These are phyloP conservation scores for Lacanobia wlatinum DNA, from an alignment of 2,888 invertebrate species.

Conservation along the genomic window DNA sequence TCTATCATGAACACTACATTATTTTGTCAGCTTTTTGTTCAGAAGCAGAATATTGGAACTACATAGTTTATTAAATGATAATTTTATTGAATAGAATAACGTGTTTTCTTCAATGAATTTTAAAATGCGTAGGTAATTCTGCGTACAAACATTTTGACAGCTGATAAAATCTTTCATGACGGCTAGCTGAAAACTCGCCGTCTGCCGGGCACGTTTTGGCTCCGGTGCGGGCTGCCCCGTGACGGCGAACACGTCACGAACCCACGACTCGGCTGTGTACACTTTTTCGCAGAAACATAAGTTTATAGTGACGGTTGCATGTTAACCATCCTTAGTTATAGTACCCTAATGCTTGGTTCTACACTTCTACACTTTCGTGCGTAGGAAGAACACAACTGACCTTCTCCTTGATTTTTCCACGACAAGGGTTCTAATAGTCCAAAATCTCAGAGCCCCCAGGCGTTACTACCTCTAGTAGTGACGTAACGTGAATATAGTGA, in stretches of 20 bases:
- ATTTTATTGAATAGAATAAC: too few relatives aligned
- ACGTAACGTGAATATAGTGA: too few relatives aligned
- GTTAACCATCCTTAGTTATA: neutral
- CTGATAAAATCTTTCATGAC: constrained; percentile 19
- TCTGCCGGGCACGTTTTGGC: constrained; percentile 36
- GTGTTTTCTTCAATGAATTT: constrained; percentile 8
- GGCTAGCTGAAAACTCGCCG: neutral
- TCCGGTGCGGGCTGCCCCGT: constrained; percentile 25
- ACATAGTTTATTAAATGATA: too few relatives aligned
- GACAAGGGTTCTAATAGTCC: neutral
- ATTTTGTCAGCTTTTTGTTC: too few relatives aligned
- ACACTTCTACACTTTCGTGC: neutral
- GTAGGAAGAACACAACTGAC: neutral
- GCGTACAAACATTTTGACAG: constrained; percentile 22
- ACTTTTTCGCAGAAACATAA: constrained; percentile 30
- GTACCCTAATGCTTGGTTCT: neutral
- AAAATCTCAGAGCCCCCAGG: too few relatives aligned
- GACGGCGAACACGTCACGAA: constrained; percentile 38
- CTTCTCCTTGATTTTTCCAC: neutral
- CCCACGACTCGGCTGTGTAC: constrained; percentile 22
- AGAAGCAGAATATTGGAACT: too few relatives aligned
- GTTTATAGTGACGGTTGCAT: neutral
- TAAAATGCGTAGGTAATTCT: constrained; percentile 5
- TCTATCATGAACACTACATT: too few relatives aligned
- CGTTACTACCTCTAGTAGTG: too few relatives aligned